A percentile compares a stretch with the other conserved stretches of the same genome.
Conservation (phyloP, 1,140 invertebrate genomes). For the Bemisia tabaci region DNA sequence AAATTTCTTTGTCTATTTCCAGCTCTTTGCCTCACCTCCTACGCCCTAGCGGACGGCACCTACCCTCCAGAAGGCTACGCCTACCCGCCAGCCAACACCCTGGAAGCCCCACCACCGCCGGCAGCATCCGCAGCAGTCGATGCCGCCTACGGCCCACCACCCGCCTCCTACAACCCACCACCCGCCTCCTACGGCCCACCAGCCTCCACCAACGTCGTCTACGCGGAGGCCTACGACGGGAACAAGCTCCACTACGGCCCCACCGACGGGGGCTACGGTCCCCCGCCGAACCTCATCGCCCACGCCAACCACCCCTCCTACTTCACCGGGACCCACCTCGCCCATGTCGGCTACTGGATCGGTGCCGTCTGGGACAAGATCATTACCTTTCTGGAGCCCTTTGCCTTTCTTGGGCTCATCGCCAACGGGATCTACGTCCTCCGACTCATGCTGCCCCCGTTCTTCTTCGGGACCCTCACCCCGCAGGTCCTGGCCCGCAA, state of each 20-base stretch:
- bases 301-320: neutral
- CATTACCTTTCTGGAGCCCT: neutral
- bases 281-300: neutral
- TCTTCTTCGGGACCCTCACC: neutral
- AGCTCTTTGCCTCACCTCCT: neutral
- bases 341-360: neutral
- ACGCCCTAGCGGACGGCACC: neutral
- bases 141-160: neutral
- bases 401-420: neutral
- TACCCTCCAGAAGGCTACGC: neutral
- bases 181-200: neutral
- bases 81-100: neutral
- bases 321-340: neutral
- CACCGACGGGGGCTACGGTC: neutral
- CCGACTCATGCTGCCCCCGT: neutral
- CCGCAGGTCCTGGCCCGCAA: neutral
- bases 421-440: neutral
- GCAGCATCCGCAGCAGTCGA: neutral
- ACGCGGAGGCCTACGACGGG: neutral
- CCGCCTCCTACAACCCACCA: too few species aligned
- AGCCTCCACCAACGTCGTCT: neutral
- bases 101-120: neutral
- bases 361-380: neutral
- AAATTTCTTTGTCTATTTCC: too few species aligned
- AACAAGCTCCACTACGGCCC: neutral